Evolutionary conservation across 2,888 invertebrate species (phyloP), one percentile per base, ranked within the genome.

Genomic region (Labia minor): DNA sequence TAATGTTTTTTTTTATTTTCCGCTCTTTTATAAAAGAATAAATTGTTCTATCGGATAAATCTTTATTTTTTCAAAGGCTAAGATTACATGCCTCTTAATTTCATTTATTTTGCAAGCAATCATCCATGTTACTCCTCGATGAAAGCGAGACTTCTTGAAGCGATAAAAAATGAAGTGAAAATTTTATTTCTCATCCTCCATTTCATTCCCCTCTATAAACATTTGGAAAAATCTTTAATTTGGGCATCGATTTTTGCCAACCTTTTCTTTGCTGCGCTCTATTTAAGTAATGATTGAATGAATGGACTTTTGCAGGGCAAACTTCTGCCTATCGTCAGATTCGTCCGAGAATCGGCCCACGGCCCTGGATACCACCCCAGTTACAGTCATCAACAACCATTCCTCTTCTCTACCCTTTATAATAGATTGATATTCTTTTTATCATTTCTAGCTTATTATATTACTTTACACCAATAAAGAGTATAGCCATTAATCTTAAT

Each of bases 91-190:
- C 8, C 26, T 6, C 8, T 26, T 26, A 26, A 26, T 26, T 8
- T 26, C 8, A 26, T 26, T 26, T 26, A 26, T 26, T n/a, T 26
- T 26, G 26, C 26, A 26, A 49, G 49, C 49, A 49, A 49, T 49
- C 49, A 49, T 49, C 49, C 49, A 49, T 49, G 49, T 49, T 49
- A 49, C 49, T 10, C 2, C 6, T 26, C 3, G 49, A 49, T 49
- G 49, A 49, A 49, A 49, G 49, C 49, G 49, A 49, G 49, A 16
- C 49, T 4, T 16, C 16, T 4, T 49, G 16, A 14, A 49, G 49
- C 49, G 49, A 49, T 8, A 49, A 49, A 49, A n/a, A n/a, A n/a
- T n/a, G n/a, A n/a, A 49, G 49, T 49, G 49, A 49, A 49, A 49
- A 49, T 11, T 16, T 14, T 26, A 10, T 14, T 11, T n/a, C 16